Evolutionary conservation across 1,140 invertebrate species (phyloP), one percentile per base, ranked within the genome.

Genomic region (Drosophila lacteicornis): DNA sequence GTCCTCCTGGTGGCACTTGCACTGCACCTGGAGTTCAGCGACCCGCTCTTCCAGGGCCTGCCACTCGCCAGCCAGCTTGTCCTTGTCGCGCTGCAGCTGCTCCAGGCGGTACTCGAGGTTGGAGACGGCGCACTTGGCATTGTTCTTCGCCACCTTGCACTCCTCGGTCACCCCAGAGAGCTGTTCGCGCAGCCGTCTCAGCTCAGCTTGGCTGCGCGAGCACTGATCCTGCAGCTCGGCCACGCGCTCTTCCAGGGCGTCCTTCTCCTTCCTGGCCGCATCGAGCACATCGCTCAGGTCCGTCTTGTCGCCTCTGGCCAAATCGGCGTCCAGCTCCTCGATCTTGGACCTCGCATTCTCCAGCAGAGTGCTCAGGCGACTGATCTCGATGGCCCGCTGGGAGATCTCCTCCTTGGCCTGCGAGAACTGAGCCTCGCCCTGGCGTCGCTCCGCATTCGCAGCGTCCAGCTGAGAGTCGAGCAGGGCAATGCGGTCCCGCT

Each of bases 261-360:
- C 96, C 79, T 96, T 96, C 83, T 96, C 96, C 62, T 95, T 94
- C 43, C 95, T 93, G 6, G 95, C 94, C 36, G 95, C 95, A 75
- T 97, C 96, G 49, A 97, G 88, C 15, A 97, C 91, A 86, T 96
- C 96, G 70, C 96, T 96, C 25, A 96, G 76, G 84, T 96, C 95
- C 13, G 94, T 94, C 83, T 95, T 95, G 74, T 95, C 95, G 27
- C 94, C 95, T 19, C 95, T 91, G 13, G 94, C 92, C 81, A 94
- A 91, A 73, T 94, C 94, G 71, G 94, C 94, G 75, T 96, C 95
- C 42, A 96, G 82, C 87, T 96, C 95, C 56, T 93, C 93, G 63
- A 95, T 94, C 92, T 96, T 96, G 0, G 95, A 95, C 75, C 96
- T 95, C 2, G 97, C 97, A 92, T 96, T 96, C 66, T 98, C 97